Evolutionary conservation across 1,140 invertebrate genomes (phyloP).

Genomic region (Aphaenogaster ashmeadi): DNA sequence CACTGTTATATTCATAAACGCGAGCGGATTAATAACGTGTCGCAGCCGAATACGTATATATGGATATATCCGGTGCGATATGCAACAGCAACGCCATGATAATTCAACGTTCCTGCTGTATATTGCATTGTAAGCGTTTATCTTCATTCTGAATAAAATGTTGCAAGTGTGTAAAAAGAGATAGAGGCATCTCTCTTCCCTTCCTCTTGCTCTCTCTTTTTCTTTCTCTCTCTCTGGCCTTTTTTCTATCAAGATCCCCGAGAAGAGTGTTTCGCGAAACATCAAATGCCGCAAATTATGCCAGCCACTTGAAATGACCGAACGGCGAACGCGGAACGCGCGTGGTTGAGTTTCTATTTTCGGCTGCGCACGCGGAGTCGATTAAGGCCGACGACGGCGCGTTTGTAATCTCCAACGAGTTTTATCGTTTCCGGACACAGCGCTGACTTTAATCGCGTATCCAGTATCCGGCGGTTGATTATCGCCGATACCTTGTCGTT

Average conservation of each 20-base stretch:
- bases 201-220: neutral
- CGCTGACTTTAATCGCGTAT: conserved; percentile 27
- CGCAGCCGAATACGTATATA: conserved; percentile 5
- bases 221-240: neutral
- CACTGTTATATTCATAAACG: neutral
- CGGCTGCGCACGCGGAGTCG: conserved; percentile 33
- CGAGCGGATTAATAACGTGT: conserved; percentile 3
- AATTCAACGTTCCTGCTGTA: neutral
- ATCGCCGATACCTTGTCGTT: conserved; percentile 36
- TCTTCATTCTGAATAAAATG: conserved; percentile 31
- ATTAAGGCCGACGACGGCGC: conserved; percentile 30
- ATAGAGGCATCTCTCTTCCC: neutral
- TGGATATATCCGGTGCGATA: neutral
- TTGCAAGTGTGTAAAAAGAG: conserved; percentile 6
- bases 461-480: conserved; percentile 46
- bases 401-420: conserved; percentile 48
- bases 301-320: conserved; percentile 45
- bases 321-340: conserved; percentile 32
- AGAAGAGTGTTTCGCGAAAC: conserved; percentile 11
- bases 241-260: neutral
- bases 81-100: neutral
- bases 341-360: conserved; percentile 57
- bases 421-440: conserved; percentile 27
- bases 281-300: conserved; percentile 28
- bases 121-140: neutral